phyloP scores from a whole-genome alignment of 2,888 invertebrate species.

The Drosophila fulvimacula region DNA sequence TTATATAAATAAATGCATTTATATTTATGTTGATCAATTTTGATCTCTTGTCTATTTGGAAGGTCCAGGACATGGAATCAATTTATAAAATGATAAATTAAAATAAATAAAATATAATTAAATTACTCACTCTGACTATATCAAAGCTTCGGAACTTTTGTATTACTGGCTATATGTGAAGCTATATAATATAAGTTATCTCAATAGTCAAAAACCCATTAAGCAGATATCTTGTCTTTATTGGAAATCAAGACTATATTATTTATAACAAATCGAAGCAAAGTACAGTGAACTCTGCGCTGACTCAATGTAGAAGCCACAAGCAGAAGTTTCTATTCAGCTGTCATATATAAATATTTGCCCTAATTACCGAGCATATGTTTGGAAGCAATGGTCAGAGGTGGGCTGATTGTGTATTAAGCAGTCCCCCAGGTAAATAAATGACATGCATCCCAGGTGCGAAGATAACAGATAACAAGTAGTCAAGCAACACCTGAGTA shows the following conservation, averaged over 20 bases:
- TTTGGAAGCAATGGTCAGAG: slow-evolving; percentile 6
- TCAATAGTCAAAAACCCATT: too few relatives aligned
- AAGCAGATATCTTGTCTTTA: too few relatives aligned
- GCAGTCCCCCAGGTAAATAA: slow-evolving; percentile 40
- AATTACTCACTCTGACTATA: too few relatives aligned
- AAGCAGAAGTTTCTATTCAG: slow-evolving; percentile 8
- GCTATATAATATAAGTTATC: too few relatives aligned
- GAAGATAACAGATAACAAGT: slow-evolving; percentile 68
- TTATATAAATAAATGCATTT: too few relatives aligned
- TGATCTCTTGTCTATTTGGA: too few relatives aligned
- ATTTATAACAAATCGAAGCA: neutral
- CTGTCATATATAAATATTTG: slow-evolving; percentile 38
- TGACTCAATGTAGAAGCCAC: neutral
- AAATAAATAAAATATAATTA: too few relatives aligned
- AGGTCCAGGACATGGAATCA: too few relatives aligned
- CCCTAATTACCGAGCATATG: slow-evolving; percentile 16
- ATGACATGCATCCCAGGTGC: slow-evolving; percentile 53
- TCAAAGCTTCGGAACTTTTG: too few relatives aligned
- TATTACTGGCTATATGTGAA: too few relatives aligned
- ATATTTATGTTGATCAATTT: too few relatives aligned
- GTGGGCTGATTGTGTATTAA: slow-evolving; percentile 11
- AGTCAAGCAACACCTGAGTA: slow-evolving; percentile 59
- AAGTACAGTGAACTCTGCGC: slow-evolving; percentile 4
- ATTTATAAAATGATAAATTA: too few relatives aligned
- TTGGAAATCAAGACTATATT: neutral